These are phyloP conservation scores for Caretta caretta DNA, from an alignment of 2,113 vertebrate species.

Conservation along the genomic window DNA sequence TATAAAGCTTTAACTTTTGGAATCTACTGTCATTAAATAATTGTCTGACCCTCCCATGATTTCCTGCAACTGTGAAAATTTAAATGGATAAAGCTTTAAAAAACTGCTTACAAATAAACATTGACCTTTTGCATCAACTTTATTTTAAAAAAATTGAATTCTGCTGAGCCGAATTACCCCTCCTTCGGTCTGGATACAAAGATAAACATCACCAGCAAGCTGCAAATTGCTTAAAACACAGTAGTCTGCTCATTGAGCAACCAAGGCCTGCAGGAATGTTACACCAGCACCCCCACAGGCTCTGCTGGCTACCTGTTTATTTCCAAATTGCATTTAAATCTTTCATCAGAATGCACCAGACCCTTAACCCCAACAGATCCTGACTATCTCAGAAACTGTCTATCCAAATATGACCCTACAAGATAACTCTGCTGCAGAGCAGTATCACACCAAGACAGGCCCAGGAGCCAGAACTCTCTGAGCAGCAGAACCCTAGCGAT, in stretches of 20 bases:
- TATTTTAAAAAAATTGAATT: neutral
- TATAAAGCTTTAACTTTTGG: neutral
- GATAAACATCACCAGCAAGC: neutral
- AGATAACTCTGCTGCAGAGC: neutral
- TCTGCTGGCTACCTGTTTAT: neutral
- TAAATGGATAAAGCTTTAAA: no score
- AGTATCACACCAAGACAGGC: neutral
- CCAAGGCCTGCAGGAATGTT: neutral
- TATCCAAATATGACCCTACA: neutral
- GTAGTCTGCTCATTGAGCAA: neutral
- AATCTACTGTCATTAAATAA: neutral
- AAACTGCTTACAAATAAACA: no score
- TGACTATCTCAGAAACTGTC: neutral
- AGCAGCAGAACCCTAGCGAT: neutral
- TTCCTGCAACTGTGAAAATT: neutral
- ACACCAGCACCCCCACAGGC: no score
- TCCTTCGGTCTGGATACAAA: conserved; percentile 18
- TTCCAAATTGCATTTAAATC: neutral
- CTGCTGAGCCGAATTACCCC: neutral
- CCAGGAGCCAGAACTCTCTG: neutral
- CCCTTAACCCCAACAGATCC: neutral
- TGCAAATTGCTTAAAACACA: neutral
- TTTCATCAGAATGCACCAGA: neutral
- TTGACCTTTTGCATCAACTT: no score
- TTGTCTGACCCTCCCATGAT: neutral